Evolutionary conservation across 1,140 invertebrate genomes (phyloP).

Genomic region (Brachystomella parvula): DNA sequence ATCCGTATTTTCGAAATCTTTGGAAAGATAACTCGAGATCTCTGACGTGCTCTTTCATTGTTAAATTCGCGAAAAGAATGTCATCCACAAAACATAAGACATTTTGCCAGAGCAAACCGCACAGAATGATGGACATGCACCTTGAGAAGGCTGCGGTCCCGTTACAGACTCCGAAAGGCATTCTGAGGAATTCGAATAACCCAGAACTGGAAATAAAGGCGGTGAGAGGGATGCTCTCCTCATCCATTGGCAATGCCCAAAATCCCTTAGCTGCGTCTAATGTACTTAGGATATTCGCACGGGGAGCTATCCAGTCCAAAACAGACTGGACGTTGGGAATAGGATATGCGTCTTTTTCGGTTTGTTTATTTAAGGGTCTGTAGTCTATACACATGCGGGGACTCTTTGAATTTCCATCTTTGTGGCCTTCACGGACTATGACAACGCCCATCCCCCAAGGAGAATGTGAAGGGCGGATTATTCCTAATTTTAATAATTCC

Average conservation of each 20-base stretch:
- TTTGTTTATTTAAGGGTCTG: neutral
- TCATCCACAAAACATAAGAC: neutral
- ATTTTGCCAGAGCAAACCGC: neutral
- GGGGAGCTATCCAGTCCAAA: neutral
- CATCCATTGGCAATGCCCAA: neutral
- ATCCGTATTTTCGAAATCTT: slow-evolving; percentile 25
- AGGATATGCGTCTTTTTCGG: neutral
- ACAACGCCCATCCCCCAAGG: slow-evolving; percentile 5
- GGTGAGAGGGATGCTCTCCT: neutral
- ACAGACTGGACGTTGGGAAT: neutral
- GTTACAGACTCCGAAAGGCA: neutral
- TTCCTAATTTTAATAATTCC: slow-evolving; percentile 5
- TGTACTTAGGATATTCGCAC: neutral
- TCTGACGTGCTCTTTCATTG: neutral
- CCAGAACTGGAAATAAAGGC: neutral
- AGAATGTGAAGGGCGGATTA: neutral
- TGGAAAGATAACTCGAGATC: slow-evolving; percentile 18
- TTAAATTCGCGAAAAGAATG: neutral
- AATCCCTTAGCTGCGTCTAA: neutral
- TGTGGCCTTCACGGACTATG: neutral
- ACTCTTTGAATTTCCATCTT: neutral
- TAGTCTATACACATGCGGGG: neutral
- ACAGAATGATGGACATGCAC: neutral
- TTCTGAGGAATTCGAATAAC: neutral
- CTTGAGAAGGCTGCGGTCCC: neutral